These are phyloP conservation scores for Pavo muticus DNA, from an alignment of 2,113 vertebrate species.

Conservation along the genomic window DNA sequence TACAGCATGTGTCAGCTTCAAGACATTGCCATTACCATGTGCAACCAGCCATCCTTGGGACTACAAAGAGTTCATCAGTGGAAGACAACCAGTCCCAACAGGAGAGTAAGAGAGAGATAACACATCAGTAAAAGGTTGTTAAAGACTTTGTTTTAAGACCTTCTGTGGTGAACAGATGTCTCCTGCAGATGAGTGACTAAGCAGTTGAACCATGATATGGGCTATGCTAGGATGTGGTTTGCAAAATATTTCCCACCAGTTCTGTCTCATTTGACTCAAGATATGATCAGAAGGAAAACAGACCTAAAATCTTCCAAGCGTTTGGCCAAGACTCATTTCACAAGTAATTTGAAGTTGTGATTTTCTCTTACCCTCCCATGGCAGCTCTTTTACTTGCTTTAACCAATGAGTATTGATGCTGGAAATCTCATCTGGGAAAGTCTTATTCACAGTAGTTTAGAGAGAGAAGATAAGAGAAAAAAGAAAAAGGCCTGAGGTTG, in stretches of 20 bases:
- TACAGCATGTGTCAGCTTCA: not conserved
- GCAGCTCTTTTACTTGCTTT: not conserved
- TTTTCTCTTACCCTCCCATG: slow-evolving; percentile 12
- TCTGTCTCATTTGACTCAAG: not conserved
- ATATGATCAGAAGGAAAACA: not conserved
- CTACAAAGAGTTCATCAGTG: not conserved
- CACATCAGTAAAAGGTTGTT: not conserved
- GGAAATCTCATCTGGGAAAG: not conserved
- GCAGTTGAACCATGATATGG: not conserved
- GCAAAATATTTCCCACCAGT: not conserved
- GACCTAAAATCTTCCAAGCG: not conserved
- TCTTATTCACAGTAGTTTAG: not conserved
- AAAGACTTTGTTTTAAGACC: not conserved
- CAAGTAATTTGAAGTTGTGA: not conserved
- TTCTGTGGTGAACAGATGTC: not conserved
- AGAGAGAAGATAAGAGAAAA: not conserved
- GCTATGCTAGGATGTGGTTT: not conserved
- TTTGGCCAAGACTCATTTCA: not conserved
- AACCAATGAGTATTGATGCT: not conserved
- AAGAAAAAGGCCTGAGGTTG: not conserved
- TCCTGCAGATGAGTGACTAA: not conserved
- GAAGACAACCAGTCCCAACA: not conserved
- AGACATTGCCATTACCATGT: not conserved
- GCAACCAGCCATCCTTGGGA: not conserved
- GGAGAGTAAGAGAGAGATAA: not conserved